Evolutionary conservation across 2,113 vertebrate species (phyloP).

Genomic region (Anoura caudifer): DNA sequence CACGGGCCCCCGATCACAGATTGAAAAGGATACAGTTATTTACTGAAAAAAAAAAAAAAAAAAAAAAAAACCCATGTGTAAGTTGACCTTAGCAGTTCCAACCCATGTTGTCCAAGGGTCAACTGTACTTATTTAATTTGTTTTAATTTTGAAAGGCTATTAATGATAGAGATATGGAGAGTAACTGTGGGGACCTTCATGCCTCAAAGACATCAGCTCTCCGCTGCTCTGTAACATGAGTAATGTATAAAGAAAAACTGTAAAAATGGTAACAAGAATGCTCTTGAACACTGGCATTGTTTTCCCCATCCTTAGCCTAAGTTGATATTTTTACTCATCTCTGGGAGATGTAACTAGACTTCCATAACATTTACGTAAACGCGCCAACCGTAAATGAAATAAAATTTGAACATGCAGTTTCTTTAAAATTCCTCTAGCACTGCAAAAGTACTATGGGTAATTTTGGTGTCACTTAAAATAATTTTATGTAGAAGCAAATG

Average conservation of each 20-base stretch:
- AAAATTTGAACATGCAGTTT: background rate
- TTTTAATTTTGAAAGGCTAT: background rate
- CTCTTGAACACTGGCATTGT: background rate
- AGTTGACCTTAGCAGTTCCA: background rate
- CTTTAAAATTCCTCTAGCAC: background rate
- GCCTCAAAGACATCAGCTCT: background rate
- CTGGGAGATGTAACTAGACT: background rate
- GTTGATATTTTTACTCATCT: background rate
- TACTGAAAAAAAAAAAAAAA: no score
- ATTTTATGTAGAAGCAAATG: background rate
- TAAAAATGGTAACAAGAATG: background rate
- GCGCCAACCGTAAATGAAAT: background rate
- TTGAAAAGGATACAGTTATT: background rate
- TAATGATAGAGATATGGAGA: background rate
- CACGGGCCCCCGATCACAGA: rapidly evolving
- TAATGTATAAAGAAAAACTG: background rate
- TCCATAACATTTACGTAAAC: background rate
- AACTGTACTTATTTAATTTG: background rate
- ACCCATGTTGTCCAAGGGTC: no score
- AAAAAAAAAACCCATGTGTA: no score
- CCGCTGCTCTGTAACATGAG: background rate
- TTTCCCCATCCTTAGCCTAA: background rate
- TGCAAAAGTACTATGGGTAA: background rate
- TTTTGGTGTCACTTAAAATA: background rate
- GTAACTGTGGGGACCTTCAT: background rate